Percentiles rank a stretch among this genome's conserved stretches.
These are phyloP conservation scores for Philotrypesis tridentata DNA, from an alignment of 1,140 invertebrate species.

Conservation along the genomic window DNA sequence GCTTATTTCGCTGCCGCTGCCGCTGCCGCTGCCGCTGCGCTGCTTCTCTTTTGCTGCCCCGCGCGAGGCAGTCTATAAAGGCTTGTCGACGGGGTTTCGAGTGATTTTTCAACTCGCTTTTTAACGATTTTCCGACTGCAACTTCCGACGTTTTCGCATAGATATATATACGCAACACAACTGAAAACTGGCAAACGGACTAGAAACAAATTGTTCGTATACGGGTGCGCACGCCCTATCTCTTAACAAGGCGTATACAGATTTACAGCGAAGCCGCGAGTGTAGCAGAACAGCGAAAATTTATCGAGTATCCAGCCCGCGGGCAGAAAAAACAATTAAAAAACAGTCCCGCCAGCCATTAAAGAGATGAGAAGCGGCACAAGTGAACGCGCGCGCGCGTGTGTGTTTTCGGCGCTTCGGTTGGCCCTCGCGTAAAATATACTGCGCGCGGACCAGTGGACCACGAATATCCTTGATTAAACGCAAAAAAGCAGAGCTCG, in stretches of 20 bases:
- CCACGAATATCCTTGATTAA: constrained; percentile 71
- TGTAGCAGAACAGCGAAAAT: background rate
- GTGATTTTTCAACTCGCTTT: background rate
- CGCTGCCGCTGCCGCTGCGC: background rate
- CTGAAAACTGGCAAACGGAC: no score
- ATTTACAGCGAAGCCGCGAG: background rate
- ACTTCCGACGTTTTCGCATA: no score
- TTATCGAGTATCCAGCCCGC: background rate
- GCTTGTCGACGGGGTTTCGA: background rate
- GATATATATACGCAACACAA: no score
- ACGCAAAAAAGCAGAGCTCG: constrained; percentile 57
- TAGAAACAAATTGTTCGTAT: no score
- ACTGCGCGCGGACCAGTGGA: constrained; percentile 54
- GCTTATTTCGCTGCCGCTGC: background rate
- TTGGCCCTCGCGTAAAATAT: constrained; percentile 14
- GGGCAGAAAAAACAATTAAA: background rate
- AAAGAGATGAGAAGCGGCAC: constrained; percentile 9
- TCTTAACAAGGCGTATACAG: background rate
- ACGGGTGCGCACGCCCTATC: no score
- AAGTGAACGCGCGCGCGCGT: background rate
- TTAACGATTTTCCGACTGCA: background rate
- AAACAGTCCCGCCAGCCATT: constrained; percentile 8
- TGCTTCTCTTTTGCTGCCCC: no score
- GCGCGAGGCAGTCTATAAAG: background rate
- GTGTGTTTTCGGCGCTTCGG: constrained; percentile 1